These are phyloP conservation scores for Pterostichus niger DNA, from an alignment of 2,888 invertebrate species.

Conservation along the genomic window DNA sequence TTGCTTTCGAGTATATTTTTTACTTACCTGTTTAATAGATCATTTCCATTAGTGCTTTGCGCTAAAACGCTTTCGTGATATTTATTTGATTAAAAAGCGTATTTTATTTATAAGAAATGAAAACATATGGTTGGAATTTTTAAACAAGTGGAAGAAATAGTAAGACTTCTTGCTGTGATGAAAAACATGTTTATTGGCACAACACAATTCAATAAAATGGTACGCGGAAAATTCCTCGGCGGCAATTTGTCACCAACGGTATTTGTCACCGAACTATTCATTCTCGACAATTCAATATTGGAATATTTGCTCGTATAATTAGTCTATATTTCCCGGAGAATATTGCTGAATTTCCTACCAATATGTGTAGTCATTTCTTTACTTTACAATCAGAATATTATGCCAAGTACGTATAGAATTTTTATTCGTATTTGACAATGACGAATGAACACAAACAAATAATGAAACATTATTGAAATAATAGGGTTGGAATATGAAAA, in stretches of 20 bases:
- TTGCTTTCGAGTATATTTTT: too few species aligned
- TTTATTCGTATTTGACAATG: conserved; percentile 7
- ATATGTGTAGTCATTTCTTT: neutral
- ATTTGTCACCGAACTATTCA: conserved; percentile 48
- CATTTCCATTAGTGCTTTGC: too few species aligned
- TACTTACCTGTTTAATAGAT: too few species aligned
- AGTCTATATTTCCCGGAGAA: conserved; percentile 29
- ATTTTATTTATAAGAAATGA: too few species aligned
- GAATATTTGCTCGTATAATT: conserved; percentile 50
- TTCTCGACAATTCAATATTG: conserved; percentile 50
- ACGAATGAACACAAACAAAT: conserved; percentile 1
- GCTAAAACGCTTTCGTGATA: too few species aligned
- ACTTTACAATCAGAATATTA: too few species aligned
- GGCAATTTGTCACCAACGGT: conserved; percentile 41
- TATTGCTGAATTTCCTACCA: neutral
- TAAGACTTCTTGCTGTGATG: conserved; percentile 7
- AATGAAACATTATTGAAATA: too few species aligned
- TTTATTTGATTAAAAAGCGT: too few species aligned
- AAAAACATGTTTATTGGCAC: conserved; percentile 32
- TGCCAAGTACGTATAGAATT: neutral
- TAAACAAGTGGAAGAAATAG: neutral
- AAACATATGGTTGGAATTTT: too few species aligned
- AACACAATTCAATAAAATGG: conserved; percentile 44
- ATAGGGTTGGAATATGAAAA: too few species aligned
- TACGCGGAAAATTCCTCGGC: conserved; percentile 27